A percentile compares a stretch with the other conserved stretches of the same genome.
phyloP scores from a whole-genome alignment of 2,888 invertebrate genomes.

The Coleophora deauratella region DNA sequence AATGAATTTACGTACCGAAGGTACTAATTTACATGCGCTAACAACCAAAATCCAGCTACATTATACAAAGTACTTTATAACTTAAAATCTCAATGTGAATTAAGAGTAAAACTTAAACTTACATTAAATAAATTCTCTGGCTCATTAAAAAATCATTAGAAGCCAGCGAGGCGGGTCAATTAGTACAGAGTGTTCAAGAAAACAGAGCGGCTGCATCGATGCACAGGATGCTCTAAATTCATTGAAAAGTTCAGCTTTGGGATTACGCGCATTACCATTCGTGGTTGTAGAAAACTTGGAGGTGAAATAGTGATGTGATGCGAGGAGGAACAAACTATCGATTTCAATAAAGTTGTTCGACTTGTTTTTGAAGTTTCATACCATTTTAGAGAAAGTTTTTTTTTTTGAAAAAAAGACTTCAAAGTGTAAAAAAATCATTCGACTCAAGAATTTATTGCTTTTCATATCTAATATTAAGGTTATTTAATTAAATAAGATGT shows the following conservation, averaged over 20 bases:
- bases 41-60: no score
- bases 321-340: constrained; percentile 11
- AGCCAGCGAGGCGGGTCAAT: no score
- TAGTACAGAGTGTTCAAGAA: no score
- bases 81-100: no score
- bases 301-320: constrained; percentile 16
- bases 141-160: no score
- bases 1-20: no score
- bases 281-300: constrained; percentile 28
- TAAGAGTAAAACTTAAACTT: no score
- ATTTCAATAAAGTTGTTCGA: constrained; percentile 9
- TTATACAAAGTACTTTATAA: no score
- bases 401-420: neutral
- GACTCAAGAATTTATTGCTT: neutral
- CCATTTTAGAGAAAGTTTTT: neutral
- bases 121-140: no score
- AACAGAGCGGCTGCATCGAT: constrained; percentile 1
- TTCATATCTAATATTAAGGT: neutral
- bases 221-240: constrained; percentile 38
- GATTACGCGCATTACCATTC: constrained; percentile 43
- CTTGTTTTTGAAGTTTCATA: neutral
- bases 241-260: constrained; percentile 41
- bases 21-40: no score
- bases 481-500: neutral
- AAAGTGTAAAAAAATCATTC: neutral